Evolutionary conservation across 2,888 invertebrate genomes (phyloP).

Genomic region (Eupithecia inturbata): DNA sequence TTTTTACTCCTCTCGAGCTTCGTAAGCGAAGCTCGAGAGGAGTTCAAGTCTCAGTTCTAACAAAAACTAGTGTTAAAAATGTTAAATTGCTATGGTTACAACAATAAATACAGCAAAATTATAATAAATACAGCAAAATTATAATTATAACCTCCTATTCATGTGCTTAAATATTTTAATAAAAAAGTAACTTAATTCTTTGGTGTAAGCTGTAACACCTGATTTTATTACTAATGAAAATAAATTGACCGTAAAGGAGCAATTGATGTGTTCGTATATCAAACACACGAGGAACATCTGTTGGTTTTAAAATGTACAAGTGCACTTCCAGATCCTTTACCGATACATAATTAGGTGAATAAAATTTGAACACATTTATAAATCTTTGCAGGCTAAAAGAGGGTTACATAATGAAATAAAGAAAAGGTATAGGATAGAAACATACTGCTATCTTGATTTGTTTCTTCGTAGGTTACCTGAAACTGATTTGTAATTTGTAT

Average conservation of each 20-base stretch:
- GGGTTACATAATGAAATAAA: neutral
- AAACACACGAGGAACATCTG: conserved; percentile 56
- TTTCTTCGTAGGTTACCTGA: too few relatives aligned
- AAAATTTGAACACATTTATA: conserved; percentile 53
- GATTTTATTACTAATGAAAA: conserved; percentile 65
- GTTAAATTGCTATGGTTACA: too few relatives aligned
- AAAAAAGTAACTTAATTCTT: conserved; percentile 26
- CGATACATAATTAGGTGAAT: conserved; percentile 64
- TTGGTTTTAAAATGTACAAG: conserved; percentile 47
- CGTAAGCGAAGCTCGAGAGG: too few relatives aligned
- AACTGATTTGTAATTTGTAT: too few relatives aligned
- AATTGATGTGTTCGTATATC: conserved; percentile 53
- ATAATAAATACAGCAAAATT: too few relatives aligned
- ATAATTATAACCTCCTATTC: too few relatives aligned
- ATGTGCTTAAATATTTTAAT: too few relatives aligned
- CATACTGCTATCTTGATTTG: neutral
- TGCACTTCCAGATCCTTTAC: conserved; percentile 53
- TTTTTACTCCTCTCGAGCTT: too few relatives aligned
- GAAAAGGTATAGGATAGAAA: neutral
- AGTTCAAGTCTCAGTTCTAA: too few relatives aligned
- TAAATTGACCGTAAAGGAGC: conserved; percentile 62
- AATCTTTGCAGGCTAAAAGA: neutral
- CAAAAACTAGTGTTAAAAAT: too few relatives aligned
- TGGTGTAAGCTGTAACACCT: conserved; percentile 61
- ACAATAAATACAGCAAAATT: too few relatives aligned